These are phyloP conservation scores for Campylomormyrus tamandua DNA, from an alignment of 2,113 vertebrate species.

Conservation along the genomic window DNA sequence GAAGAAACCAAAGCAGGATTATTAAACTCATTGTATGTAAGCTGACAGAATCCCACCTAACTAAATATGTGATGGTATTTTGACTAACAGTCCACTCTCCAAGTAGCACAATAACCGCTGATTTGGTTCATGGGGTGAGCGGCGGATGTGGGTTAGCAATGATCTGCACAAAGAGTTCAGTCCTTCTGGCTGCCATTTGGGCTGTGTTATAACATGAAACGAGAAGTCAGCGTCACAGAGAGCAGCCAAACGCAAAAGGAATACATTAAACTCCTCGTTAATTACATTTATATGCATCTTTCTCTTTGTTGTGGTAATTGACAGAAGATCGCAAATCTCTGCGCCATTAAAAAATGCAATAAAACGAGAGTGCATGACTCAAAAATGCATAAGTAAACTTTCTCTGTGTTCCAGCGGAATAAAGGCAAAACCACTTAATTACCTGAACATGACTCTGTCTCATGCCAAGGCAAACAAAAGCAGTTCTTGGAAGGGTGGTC, in stretches of 20 bases:
- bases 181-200: conserved; percentile 41
- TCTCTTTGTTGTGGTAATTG: conserved; percentile 54
- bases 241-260: conserved; percentile 47
- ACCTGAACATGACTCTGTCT: conserved; percentile 40
- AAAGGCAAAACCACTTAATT: conserved; percentile 48
- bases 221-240: conserved; percentile 28
- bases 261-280: conserved; percentile 42
- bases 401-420: conserved; percentile 38
- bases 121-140: conserved; percentile 34
- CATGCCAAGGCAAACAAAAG: conserved; percentile 29
- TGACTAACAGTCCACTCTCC: conserved; percentile 16
- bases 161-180: conserved; percentile 25
- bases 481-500: conserved; percentile 34
- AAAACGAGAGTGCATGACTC: conserved; percentile 43
- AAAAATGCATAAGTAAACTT: conserved; percentile 26
- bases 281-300: conserved; percentile 45
- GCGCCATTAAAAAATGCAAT: conserved; percentile 46
- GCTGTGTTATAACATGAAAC: conserved; percentile 41
- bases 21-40: conserved; percentile 36
- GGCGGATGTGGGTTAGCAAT: conserved; percentile 39
- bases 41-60: conserved; percentile 38
- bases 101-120: conserved; percentile 22
- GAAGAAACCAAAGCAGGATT: conserved; percentile 35
- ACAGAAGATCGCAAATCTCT: conserved; percentile 39
- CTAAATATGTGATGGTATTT: conserved; percentile 21